phyloP scores from a whole-genome alignment of 2,797 vertebrate species.

The Gymnothorax javanicus region DNA sequence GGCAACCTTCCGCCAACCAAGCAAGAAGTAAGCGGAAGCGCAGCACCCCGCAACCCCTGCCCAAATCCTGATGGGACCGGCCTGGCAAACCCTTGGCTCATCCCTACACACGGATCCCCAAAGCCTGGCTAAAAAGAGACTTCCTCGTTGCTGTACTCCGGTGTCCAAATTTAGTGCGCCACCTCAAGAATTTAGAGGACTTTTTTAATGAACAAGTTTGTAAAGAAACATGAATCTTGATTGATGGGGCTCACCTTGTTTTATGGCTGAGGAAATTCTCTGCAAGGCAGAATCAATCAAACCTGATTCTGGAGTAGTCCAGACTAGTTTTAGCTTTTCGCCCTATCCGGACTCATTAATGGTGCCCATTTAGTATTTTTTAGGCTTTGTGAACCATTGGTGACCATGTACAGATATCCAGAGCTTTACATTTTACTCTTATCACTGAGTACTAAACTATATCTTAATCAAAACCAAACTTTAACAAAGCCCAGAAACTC shows the following conservation, averaged over 20 bases:
- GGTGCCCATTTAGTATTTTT: neutral
- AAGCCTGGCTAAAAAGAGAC: neutral
- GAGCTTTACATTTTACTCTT: neutral
- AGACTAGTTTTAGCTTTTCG: neutral
- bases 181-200: neutral
- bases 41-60: constrained; percentile 75
- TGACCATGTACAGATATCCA: neutral
- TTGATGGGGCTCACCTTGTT: neutral
- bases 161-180: neutral
- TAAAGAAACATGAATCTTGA: neutral
- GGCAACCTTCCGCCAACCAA: constrained; percentile 88
- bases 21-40: constrained; percentile 97
- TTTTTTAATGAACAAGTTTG: neutral
- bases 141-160: neutral
- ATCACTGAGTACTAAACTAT: neutral
- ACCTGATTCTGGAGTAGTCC: neutral
- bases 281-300: neutral
- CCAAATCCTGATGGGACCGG: constrained; percentile 76
- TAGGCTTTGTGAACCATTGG: neutral
- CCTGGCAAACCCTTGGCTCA: neutral
- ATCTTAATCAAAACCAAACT: neutral
- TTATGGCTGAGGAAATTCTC: neutral
- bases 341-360: neutral
- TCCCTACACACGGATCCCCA: neutral
- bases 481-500: neutral